phyloP scores from a whole-genome alignment of 2,797 vertebrate genomes.

The Taenioides sp. region DNA sequence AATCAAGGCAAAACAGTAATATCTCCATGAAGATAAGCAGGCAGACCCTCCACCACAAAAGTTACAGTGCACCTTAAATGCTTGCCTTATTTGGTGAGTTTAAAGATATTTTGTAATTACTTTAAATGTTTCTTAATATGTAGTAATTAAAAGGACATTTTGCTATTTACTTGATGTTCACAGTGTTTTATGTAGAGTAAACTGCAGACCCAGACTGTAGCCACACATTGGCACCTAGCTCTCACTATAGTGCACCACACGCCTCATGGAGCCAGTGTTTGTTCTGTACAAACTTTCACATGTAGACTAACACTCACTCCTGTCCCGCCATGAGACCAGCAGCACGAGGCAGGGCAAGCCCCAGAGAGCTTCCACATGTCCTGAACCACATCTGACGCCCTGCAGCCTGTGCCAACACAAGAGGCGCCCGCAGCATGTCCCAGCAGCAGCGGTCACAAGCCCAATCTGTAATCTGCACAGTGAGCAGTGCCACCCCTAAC shows the following conservation, averaged over 20 bases:
- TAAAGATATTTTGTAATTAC: no score
- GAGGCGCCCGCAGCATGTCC: constrained; percentile 68
- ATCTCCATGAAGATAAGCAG: no score
- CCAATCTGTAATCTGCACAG: constrained; percentile 69
- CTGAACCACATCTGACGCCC: constrained; percentile 73
- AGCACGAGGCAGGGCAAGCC: constrained; percentile 63
- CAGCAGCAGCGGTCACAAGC: constrained; percentile 59
- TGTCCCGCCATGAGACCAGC: constrained; percentile 39
- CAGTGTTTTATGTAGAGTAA: constrained; percentile 13
- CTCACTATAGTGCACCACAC: constrained; percentile 13
- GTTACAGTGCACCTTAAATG: no score
- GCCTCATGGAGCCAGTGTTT: constrained; percentile 39
- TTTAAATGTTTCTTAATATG: no score
- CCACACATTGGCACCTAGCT: constrained; percentile 22
- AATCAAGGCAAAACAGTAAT: no score
- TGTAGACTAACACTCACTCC: constrained; percentile 29
- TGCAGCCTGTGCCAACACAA: constrained; percentile 70
- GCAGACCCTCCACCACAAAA: no score
- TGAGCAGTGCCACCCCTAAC: constrained; percentile 65
- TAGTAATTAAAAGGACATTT: neutral
- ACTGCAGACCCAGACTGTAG: constrained; percentile 16
- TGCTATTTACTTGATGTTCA: neutral
- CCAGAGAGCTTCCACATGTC: constrained; percentile 78
- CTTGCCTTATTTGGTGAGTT: no score
- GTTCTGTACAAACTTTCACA: constrained; percentile 47